Percentiles rank a stretch among this genome's conserved stretches.
Conservation (phyloP, 2,888 invertebrate genomes). For the Chalcosyrphus nemorum region DNA sequence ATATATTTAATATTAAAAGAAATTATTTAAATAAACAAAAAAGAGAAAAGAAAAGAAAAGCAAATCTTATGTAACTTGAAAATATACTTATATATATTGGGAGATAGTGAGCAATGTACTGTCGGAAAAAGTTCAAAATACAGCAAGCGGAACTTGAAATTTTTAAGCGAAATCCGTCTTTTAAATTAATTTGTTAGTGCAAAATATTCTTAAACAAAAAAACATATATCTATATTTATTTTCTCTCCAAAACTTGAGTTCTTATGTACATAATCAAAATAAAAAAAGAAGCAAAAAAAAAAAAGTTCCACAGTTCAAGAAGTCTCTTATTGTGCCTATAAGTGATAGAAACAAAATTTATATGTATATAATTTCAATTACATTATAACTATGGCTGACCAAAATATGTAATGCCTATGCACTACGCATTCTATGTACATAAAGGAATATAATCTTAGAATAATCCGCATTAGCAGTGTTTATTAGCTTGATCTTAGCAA, state of each 20-base stretch:
- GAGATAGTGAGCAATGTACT: slow-evolving; percentile 26
- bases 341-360: slow-evolving; percentile 45
- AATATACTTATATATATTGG: background rate
- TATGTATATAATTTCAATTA: slow-evolving; percentile 32
- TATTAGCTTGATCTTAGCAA: slow-evolving; percentile 60
- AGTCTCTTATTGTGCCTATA: slow-evolving; percentile 65
- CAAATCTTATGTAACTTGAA: slow-evolving; percentile 50
- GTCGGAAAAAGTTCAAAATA: slow-evolving; percentile 27
- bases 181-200: slow-evolving; percentile 25
- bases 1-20: slow-evolving; percentile 18
- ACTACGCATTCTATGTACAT: slow-evolving; percentile 46
- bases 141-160: slow-evolving; percentile 42
- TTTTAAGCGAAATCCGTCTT: slow-evolving; percentile 10
- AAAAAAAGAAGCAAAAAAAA: too few relatives aligned
- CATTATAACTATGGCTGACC: slow-evolving; percentile 56
- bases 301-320: slow-evolving; percentile 59
- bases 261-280: slow-evolving; percentile 40
- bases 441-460: slow-evolving; percentile 39
- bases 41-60: too few relatives aligned
- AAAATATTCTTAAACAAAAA: slow-evolving; percentile 10
- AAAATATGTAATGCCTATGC: slow-evolving; percentile 45
- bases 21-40: slow-evolving; percentile 20
- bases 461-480: slow-evolving; percentile 48
- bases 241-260: slow-evolving; percentile 18
- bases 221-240: background rate